Conservation (phyloP, 2,113 vertebrate genomes). For the Zapornia atra region DNA sequence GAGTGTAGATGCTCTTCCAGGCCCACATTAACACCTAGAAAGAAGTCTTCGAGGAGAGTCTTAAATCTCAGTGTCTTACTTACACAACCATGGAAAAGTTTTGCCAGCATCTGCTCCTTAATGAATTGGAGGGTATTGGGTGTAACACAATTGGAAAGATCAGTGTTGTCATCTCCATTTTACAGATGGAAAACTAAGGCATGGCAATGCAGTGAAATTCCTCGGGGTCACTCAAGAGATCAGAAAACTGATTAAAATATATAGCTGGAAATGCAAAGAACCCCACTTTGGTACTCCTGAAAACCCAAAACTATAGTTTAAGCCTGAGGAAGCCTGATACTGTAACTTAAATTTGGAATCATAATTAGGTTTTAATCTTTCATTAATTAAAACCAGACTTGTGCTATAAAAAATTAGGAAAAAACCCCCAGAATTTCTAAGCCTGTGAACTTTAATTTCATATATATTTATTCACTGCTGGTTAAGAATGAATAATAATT, state of each 20-base stretch:
- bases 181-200: not conserved
- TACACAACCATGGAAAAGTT: not conserved
- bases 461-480: not conserved
- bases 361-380: constrained; percentile 5
- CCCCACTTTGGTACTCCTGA: not conserved
- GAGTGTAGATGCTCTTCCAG: not conserved
- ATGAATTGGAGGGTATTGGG: not conserved
- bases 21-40: not conserved
- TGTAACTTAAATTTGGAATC: not conserved
- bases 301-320: not conserved
- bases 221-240: not conserved
- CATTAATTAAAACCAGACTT: not conserved
- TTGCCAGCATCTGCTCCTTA: not conserved
- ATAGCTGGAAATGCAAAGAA: not conserved
- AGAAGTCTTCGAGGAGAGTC: not conserved
- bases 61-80: not conserved
- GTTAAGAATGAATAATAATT: constrained; percentile 13
- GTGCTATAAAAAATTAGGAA: not conserved
- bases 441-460: not conserved
- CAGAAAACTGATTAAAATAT: not conserved
- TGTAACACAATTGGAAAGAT: not conserved
- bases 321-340: not conserved
- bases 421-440: not conserved
- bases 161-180: not conserved
- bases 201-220: not conserved